phyloP scores from a whole-genome alignment of 2,888 invertebrate genomes.

The Phoenoteleia sp. region DNA sequence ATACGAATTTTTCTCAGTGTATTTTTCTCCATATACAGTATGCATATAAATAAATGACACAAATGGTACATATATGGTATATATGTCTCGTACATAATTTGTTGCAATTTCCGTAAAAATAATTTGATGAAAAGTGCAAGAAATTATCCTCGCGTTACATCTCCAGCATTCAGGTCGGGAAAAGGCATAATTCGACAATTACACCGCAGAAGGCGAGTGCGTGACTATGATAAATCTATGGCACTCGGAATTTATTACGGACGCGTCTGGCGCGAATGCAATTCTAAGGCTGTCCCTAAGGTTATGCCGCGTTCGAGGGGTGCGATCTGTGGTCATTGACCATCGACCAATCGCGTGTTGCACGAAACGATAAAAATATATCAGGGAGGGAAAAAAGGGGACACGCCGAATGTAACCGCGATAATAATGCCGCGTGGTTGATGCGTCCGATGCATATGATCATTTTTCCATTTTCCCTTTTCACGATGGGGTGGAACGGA shows the following conservation, averaged over 20 bases:
- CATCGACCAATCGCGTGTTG: conserved; percentile 77
- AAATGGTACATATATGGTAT: too few relatives aligned
- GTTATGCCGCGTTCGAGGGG: conserved; percentile 57
- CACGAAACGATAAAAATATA: conserved; percentile 80
- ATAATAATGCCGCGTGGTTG: conserved; percentile 61
- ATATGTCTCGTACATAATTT: too few relatives aligned
- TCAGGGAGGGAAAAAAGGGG: conserved; percentile 73
- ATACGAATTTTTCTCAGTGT: too few relatives aligned
- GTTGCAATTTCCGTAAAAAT: too few relatives aligned
- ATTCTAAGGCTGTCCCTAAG: conserved; percentile 75
- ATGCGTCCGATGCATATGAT: conserved; percentile 62
- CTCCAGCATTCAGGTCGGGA: conserved; percentile 16
- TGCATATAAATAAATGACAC: too few relatives aligned
- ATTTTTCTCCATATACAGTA: too few relatives aligned
- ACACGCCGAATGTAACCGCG: conserved; percentile 57
- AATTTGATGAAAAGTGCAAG: too few relatives aligned
- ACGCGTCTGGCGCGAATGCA: conserved; percentile 81
- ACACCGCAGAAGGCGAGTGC: conserved; percentile 78
- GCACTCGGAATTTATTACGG: conserved; percentile 80
- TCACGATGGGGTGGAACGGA: background rate
- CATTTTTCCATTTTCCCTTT: conserved; percentile 58
- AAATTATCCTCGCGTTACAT: background rate
- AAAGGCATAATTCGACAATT: conserved; percentile 81
- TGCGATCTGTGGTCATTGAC: conserved; percentile 71
- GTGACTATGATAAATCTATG: conserved; percentile 85